A percentile compares a stretch with the other conserved stretches of the same genome.
phyloP scores from a whole-genome alignment of 2,797 vertebrate species.

The Buceros bicornis region DNA sequence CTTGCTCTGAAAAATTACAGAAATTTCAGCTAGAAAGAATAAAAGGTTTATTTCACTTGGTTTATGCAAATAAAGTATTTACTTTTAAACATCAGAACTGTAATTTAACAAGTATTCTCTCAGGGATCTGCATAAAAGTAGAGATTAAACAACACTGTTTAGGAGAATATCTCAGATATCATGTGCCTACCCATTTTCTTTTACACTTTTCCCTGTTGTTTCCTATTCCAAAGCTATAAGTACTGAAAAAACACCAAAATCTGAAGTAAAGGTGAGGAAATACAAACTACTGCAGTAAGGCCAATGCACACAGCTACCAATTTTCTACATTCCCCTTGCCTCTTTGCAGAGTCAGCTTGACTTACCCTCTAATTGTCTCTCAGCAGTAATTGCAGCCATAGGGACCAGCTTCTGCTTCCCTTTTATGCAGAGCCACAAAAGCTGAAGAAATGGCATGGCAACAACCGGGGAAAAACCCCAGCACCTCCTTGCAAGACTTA shows the following conservation, averaged over 20 bases:
- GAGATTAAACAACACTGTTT: background rate
- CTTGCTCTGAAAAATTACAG: background rate
- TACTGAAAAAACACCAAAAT: background rate
- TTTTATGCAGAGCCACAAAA: slow-evolving; percentile 30
- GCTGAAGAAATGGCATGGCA: slow-evolving; percentile 17
- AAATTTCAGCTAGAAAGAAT: background rate
- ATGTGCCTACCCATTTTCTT: background rate
- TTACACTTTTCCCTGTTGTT: background rate
- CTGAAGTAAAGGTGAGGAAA: slow-evolving; percentile 4
- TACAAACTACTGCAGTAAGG: background rate
- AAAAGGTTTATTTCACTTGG: background rate
- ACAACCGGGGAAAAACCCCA: background rate
- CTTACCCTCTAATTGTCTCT: slow-evolving; percentile 33
- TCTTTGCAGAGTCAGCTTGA: background rate
- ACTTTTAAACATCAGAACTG: background rate
- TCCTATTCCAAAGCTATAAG: background rate
- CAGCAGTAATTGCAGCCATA: slow-evolving; percentile 37
- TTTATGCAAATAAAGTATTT: background rate
- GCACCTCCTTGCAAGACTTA: background rate
- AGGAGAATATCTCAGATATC: background rate
- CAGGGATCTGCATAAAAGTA: background rate
- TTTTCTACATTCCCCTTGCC: slow-evolving; percentile 12
- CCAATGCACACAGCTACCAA: background rate
- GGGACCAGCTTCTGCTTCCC: background rate
- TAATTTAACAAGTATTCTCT: background rate